Base-by-base conservation (phyloP, 2,113 vertebrate species). In the rat (Rattus norvegicus) region DNA sequence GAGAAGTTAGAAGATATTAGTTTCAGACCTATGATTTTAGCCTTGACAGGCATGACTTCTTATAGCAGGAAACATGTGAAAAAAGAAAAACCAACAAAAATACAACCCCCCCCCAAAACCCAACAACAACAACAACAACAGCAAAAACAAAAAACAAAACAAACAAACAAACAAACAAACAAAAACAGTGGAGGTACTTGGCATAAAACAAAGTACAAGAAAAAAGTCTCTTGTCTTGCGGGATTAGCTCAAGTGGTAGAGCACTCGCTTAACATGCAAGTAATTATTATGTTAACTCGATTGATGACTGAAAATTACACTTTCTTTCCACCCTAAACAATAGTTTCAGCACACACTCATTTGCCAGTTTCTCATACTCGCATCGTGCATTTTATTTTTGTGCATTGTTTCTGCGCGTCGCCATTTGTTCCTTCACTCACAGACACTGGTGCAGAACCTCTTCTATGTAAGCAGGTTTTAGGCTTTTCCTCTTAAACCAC, bases 181-280 rank as follows among this genome's bases (percentile, higher is more conserved):
- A 43, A 6, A 9, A 10, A 0, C 52, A 56, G 10, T 33, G 77
- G 76, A 30, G 5, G 0, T 0, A 16, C 12, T 77, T 14, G 12
- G 12, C 75, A 77, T 28, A 7, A 16, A 77, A 52, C 5, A 30
- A 49, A 77, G 26, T 24, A 24, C n/a, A 43, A 75, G n/a, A 43
- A 12, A 11, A 61, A 5, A 0, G 24, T 69, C 1, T 4, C 0
- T 20, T 4, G 2, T 6, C 13, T 17, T 4, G 77, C 77, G 76
- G 65, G 20, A 89, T 94, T 73, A 83, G 86, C 67, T 73, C 86
- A 83, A 11, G 43, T 30, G 93, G 86, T 83, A 73, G 76, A 89
- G 67, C 67, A 30, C 67, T 69, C 13, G 30, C 67, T 69, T 94
- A 84, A 77, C 88, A 90, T 89, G 69, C 7, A 83, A 91, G 93